Evolutionary conservation across 2,797 vertebrate species (phyloP).

Genomic region (Darevskia mixta): DNA sequence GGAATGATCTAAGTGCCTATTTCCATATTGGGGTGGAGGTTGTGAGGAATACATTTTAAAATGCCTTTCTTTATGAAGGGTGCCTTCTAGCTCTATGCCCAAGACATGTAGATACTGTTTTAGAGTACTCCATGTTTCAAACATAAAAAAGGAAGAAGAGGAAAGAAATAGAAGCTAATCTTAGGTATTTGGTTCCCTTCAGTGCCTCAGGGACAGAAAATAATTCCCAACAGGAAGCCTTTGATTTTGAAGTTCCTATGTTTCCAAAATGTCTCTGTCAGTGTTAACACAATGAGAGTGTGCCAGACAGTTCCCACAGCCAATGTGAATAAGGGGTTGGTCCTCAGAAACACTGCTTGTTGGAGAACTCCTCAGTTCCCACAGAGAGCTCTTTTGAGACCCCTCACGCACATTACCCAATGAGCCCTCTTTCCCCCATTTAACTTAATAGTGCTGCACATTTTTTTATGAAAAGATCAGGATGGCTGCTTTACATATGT

Average conservation of each 20-base stretch:
- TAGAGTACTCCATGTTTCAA: constrained; percentile 25
- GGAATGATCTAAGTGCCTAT: background rate
- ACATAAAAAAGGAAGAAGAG: constrained; percentile 14
- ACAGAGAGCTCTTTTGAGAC: background rate
- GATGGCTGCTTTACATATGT: background rate
- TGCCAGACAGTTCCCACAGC: background rate
- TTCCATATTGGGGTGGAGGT: background rate
- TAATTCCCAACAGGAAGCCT: constrained; percentile 83
- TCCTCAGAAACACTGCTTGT: background rate
- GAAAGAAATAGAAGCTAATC: constrained; percentile 63
- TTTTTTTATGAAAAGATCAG: background rate
- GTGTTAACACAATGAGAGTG: background rate
- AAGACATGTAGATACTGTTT: constrained; percentile 55
- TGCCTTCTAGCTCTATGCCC: constrained; percentile 44
- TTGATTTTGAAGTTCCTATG: constrained; percentile 75
- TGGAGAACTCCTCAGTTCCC: background rate
- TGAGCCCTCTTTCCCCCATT: too few species aligned
- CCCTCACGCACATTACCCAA: background rate
- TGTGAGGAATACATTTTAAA: constrained; percentile 36
- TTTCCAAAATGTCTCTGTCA: constrained; percentile 54
- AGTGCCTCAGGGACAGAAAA: constrained; percentile 72
- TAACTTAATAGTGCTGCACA: background rate
- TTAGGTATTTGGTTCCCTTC: constrained; percentile 68
- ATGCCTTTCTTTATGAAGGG: constrained; percentile 35
- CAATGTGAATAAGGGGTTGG: background rate